Evolutionary conservation across 1,140 invertebrate genomes (phyloP).

Genomic region (Steinernema khuongi): DNA sequence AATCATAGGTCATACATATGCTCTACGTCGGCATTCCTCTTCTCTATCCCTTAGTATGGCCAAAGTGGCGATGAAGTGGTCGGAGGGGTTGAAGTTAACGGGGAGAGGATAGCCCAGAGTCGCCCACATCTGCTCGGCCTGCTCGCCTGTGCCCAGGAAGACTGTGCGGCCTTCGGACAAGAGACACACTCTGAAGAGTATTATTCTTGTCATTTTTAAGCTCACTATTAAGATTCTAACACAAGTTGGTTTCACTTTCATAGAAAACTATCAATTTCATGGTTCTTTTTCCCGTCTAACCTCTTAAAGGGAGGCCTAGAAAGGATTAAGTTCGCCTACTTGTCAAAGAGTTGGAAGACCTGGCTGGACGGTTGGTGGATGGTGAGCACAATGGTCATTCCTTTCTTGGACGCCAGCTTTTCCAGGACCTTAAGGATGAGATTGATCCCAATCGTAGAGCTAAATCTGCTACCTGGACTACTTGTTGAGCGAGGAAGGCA

Average conservation of each 20-base stretch:
- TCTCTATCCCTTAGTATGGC: slow-evolving; percentile 78
- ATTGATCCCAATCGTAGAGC: slow-evolving; percentile 29
- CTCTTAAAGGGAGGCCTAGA: neutral
- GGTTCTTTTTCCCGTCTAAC: too few species aligned
- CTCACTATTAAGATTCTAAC: too few species aligned
- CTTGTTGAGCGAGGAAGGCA: slow-evolving; percentile 81
- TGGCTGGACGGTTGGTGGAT: slow-evolving; percentile 93
- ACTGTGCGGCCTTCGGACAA: slow-evolving; percentile 83
- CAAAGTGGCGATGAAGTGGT: slow-evolving; percentile 81
- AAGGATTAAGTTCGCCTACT: slow-evolving; percentile 52
- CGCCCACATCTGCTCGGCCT: slow-evolving; percentile 75
- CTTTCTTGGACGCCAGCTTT: slow-evolving; percentile 66
- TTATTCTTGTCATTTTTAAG: neutral
- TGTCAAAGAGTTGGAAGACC: slow-evolving; percentile 82
- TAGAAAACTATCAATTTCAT: too few species aligned
- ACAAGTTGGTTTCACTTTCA: too few species aligned
- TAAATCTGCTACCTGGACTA: slow-evolving; percentile 72
- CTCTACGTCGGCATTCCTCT: slow-evolving; percentile 62
- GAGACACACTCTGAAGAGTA: slow-evolving; percentile 35
- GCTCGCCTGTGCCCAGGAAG: slow-evolving; percentile 74
- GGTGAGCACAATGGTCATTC: slow-evolving; percentile 83
- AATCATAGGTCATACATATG: slow-evolving; percentile 31
- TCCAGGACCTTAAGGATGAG: slow-evolving; percentile 48
- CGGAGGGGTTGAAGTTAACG: slow-evolving; percentile 83
- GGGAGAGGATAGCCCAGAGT: slow-evolving; percentile 66